Percentiles rank a stretch among this genome's conserved stretches.
These are phyloP conservation scores for Lineus longissimus DNA, from an alignment of 1,140 invertebrate species.

Conservation along the genomic window DNA sequence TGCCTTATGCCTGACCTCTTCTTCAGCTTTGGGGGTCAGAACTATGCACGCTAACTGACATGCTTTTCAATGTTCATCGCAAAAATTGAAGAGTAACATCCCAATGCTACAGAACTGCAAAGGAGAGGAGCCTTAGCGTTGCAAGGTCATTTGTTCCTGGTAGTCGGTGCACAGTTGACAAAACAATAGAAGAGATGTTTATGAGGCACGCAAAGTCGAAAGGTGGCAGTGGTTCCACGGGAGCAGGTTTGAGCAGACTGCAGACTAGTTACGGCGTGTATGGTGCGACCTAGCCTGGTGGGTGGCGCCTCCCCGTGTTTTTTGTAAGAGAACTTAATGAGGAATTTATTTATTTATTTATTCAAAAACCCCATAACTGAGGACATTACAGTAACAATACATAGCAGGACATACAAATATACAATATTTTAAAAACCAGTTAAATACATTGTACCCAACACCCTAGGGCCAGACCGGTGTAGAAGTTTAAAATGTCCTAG, in stretches of 20 bases:
- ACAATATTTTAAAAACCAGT: no score
- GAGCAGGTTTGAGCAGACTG: no score
- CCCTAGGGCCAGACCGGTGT: no score
- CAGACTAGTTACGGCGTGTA: background rate
- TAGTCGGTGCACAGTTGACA: conserved; percentile 23
- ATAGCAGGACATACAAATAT: no score
- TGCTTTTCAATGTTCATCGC: conserved; percentile 22
- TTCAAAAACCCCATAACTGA: no score
- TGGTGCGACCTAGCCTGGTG: no score
- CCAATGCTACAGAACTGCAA: conserved; percentile 16
- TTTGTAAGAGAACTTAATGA: no score
- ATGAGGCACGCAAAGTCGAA: conserved; percentile 17
- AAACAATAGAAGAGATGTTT: conserved; percentile 29
- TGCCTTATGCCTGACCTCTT: conserved; percentile 20
- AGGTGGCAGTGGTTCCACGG: background rate
- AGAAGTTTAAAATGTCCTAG: no score
- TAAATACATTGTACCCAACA: no score
- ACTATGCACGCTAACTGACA: conserved; percentile 24
- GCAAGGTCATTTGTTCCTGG: conserved; percentile 25
- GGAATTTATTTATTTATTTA: no score
- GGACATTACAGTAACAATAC: no score
- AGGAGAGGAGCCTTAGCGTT: conserved; percentile 23
- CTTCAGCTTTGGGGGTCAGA: conserved; percentile 28
- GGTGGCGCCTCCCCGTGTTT: no score
- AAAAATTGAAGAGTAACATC: conserved; percentile 23